Evolutionary conservation across 2,113 vertebrate genomes (phyloP).

Genomic region (Tapirus terrestris): DNA sequence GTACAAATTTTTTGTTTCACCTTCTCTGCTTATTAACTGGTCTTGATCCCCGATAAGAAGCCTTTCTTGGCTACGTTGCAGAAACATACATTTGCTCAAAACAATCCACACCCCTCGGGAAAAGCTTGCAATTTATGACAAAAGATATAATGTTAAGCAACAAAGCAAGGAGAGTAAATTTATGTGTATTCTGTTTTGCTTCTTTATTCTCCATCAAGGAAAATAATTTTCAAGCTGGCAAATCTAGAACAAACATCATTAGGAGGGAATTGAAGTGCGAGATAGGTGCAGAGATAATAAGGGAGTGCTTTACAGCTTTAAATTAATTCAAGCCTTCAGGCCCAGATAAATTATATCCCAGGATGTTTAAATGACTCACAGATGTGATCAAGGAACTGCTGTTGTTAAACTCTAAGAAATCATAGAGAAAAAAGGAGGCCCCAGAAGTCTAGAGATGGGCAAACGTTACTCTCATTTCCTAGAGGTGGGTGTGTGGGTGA

Average conservation of each 20-base stretch:
- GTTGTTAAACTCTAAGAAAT: conserved; percentile 44
- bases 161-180: not conserved
- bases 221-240: conserved; percentile 73
- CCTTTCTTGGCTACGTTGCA: not conserved
- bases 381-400: conserved; percentile 56
- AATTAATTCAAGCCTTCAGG: conserved; percentile 70
- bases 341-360: conserved; percentile 63
- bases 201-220: conserved; percentile 37
- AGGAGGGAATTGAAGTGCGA: conserved; percentile 48
- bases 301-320: conserved; percentile 60
- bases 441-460: not conserved
- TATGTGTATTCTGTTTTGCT: conserved; percentile 53
- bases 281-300: conserved; percentile 69
- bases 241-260: conserved; percentile 75
- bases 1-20: not conserved
- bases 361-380: conserved; percentile 65
- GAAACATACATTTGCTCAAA: not conserved
- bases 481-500: not conserved
- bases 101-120: not conserved
- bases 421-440: not conserved
- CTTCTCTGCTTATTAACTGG: not conserved
- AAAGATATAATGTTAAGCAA: conserved; percentile 15
- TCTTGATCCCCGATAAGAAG: not conserved
- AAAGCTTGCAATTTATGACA: conserved; percentile 27
- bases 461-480: not conserved